Conservation (phyloP, 1,140 invertebrate species). For the Rhagoletis pomonella region DNA sequence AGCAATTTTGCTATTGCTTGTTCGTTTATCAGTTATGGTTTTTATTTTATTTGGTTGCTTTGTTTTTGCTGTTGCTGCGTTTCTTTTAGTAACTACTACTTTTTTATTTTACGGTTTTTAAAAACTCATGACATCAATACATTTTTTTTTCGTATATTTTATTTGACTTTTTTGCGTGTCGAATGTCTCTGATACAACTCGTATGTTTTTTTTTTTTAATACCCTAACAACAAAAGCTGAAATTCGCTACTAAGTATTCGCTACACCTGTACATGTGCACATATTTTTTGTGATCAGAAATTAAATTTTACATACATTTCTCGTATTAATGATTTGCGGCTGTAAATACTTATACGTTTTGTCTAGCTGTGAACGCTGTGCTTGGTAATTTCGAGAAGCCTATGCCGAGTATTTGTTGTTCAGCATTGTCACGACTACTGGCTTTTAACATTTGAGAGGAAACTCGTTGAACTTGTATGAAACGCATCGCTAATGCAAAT, state of each 20-base stretch:
- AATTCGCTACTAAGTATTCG: background rate
- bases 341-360: too few species aligned
- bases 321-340: background rate
- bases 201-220: background rate
- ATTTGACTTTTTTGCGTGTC: too few species aligned
- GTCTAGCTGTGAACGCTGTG: too few species aligned
- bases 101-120: background rate
- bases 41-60: conserved; percentile 4
- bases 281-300: background rate
- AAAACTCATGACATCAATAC: too few species aligned
- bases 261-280: too few species aligned
- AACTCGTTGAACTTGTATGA: background rate
- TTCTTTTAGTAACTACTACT: background rate
- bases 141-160: too few species aligned
- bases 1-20: background rate
- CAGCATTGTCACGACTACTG: background rate
- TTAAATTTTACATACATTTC: background rate
- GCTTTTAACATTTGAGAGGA: background rate
- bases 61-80: too few species aligned
- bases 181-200: background rate
- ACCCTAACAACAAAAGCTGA: background rate
- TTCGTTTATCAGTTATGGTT: background rate
- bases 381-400: background rate
- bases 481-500: background rate
- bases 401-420: background rate